These are phyloP conservation scores for Paedocypris sp. DNA, from an alignment of 2,113 vertebrate genomes.

Conservation along the genomic window DNA sequence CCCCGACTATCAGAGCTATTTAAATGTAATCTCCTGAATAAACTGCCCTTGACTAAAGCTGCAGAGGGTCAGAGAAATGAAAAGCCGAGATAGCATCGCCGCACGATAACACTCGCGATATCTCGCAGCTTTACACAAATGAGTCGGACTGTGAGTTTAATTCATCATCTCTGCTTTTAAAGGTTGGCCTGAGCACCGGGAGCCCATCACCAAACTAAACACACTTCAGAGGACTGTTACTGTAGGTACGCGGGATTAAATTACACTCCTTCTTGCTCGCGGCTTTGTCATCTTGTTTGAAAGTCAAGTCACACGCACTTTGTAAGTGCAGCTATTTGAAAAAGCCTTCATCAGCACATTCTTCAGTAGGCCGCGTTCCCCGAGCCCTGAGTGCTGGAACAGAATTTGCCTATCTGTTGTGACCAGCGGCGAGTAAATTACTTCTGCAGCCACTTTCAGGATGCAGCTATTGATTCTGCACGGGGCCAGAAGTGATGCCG, in stretches of 20 bases:
- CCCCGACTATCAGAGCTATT: neutral
- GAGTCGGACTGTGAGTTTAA: slow-evolving; percentile 25
- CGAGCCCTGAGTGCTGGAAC: slow-evolving; percentile 3
- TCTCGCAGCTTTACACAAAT: slow-evolving; percentile 32
- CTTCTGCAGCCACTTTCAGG: slow-evolving; percentile 1
- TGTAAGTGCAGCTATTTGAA: slow-evolving; percentile 12
- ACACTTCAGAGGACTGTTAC: slow-evolving; percentile 30
- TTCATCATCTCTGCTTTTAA: slow-evolving; percentile 40
- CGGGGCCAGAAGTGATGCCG: neutral
- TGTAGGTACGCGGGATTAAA: slow-evolving; percentile 24
- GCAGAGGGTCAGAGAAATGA: neutral
- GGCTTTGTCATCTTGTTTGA: slow-evolving; percentile 24
- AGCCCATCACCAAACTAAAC: slow-evolving; percentile 31
- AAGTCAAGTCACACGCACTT: slow-evolving; percentile 32
- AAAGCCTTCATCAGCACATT: slow-evolving; percentile 34
- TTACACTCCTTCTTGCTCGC: slow-evolving; percentile 14
- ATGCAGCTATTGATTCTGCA: slow-evolving; percentile 19
- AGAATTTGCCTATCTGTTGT: slow-evolving; percentile 9
- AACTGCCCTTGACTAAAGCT: neutral
- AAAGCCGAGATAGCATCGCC: slow-evolving; percentile 11
- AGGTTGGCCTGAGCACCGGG: slow-evolving; percentile 27
- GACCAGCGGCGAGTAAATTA: slow-evolving; percentile 12
- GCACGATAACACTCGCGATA: slow-evolving; percentile 22
- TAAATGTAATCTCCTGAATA: neutral
- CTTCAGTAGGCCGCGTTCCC: neutral